Conservation (phyloP, 1,140 invertebrate species). For the Drosophila oshimai region DNA sequence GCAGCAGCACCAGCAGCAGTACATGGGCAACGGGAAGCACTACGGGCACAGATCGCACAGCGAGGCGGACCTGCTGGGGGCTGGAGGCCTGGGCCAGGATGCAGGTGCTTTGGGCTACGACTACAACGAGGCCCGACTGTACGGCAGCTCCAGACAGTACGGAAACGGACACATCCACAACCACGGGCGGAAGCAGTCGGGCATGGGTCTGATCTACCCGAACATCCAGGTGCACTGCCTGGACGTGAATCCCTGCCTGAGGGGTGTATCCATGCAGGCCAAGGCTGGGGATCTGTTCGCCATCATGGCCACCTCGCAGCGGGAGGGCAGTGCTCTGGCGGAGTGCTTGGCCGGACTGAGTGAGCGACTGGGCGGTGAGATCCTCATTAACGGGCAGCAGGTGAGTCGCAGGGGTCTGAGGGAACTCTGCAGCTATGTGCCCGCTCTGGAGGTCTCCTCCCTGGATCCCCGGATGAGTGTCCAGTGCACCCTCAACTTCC, state of each 20-base stretch:
- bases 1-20: conserved; percentile 50
- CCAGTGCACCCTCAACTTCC: conserved; percentile 91
- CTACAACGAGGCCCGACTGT: conserved; percentile 69
- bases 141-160: conserved; percentile 68
- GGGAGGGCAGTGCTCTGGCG: conserved; percentile 91
- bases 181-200: conserved; percentile 77
- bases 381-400: conserved; percentile 93
- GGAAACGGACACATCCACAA: conserved; percentile 31
- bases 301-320: conserved; percentile 92
- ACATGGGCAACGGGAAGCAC: conserved; percentile 76
- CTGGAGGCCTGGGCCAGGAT: conserved; percentile 46
- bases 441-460: conserved; percentile 72
- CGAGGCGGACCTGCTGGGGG: conserved; percentile 79
- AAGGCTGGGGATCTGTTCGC: conserved; percentile 95
- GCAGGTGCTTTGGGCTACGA: conserved; percentile 54
- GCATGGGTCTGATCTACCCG: conserved; percentile 84
- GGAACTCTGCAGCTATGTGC: conserved; percentile 83
- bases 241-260: conserved; percentile 84
- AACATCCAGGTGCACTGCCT: conserved; percentile 87
- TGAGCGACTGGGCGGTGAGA: conserved; percentile 89
- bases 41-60: conserved; percentile 81
- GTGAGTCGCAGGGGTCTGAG: conserved; percentile 88
- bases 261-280: conserved; percentile 91
- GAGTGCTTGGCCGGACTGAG: conserved; percentile 90
- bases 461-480: conserved; percentile 90